Evolutionary conservation across 2,113 vertebrate species (phyloP).

Genomic region (Cyprinodon variegatus): DNA sequence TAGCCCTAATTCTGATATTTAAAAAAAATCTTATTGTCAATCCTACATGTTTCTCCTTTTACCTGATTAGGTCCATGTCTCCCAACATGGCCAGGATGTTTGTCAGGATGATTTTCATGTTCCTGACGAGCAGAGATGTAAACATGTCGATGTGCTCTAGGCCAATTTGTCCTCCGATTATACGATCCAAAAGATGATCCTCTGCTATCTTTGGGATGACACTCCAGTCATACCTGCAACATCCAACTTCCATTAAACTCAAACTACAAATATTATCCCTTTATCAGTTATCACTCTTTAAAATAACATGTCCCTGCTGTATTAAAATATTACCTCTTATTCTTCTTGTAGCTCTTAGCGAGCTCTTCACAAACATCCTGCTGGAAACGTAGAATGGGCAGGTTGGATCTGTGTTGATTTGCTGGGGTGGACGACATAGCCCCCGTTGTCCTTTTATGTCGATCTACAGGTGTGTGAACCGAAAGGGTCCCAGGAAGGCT

Average conservation of each 20-base stretch:
- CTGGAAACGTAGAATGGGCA: conserved; percentile 87
- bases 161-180: conserved; percentile 93
- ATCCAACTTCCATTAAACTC: background rate
- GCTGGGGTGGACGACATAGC: conserved; percentile 40
- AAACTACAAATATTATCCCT: background rate
- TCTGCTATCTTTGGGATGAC: conserved; percentile 79
- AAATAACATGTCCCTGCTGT: background rate
- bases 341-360: conserved; percentile 80
- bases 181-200: conserved; percentile 78
- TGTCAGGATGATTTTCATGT: conserved; percentile 83
- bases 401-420: conserved; percentile 21
- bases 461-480: conserved; percentile 30
- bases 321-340: conserved; percentile 66
- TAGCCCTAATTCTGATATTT: too few species aligned
- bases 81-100: conserved; percentile 83
- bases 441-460: background rate
- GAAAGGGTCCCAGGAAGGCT: background rate
- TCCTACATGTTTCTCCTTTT: conserved; percentile 13
- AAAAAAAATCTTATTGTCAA: too few species aligned
- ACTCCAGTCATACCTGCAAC: conserved; percentile 80
- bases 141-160: conserved; percentile 86
- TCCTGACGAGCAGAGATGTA: conserved; percentile 82
- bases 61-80: conserved; percentile 90
- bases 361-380: conserved; percentile 86
- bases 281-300: background rate